phyloP scores from a whole-genome alignment of 2,113 vertebrate genomes.

The Capricornis sumatraensis region DNA sequence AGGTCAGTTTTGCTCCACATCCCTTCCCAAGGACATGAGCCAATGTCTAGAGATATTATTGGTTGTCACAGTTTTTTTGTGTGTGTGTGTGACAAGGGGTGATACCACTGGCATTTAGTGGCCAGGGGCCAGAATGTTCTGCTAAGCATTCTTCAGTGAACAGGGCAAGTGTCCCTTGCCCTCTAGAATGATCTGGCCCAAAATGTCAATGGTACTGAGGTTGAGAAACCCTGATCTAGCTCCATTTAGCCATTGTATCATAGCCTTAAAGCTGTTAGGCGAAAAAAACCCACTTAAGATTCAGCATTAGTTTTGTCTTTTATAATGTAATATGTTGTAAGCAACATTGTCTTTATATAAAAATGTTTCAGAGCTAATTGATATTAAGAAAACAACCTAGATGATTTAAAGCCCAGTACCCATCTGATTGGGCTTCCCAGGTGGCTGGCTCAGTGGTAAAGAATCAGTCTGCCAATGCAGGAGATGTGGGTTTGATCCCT shows the following conservation, averaged over 20 bases:
- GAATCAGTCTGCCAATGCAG: neutral
- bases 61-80: neutral
- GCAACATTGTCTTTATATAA: neutral
- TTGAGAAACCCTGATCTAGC: neutral
- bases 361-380: neutral
- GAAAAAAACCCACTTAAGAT: neutral
- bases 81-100: neutral
- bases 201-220: neutral
- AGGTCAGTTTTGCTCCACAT: neutral
- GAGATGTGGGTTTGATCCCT: neutral
- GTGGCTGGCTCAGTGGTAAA: neutral
- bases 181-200: neutral
- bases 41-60: neutral
- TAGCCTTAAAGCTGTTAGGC: neutral
- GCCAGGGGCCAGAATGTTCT: neutral
- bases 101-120: neutral
- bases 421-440: neutral
- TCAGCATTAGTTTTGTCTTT: neutral
- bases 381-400: neutral
- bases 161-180: accelerated
- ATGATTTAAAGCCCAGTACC: neutral
- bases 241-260: neutral
- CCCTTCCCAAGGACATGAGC: neutral
- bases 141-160: neutral
- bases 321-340: neutral